These are phyloP conservation scores for Labeo calbasu DNA, from an alignment of 2,797 vertebrate genomes.

Conservation along the genomic window DNA sequence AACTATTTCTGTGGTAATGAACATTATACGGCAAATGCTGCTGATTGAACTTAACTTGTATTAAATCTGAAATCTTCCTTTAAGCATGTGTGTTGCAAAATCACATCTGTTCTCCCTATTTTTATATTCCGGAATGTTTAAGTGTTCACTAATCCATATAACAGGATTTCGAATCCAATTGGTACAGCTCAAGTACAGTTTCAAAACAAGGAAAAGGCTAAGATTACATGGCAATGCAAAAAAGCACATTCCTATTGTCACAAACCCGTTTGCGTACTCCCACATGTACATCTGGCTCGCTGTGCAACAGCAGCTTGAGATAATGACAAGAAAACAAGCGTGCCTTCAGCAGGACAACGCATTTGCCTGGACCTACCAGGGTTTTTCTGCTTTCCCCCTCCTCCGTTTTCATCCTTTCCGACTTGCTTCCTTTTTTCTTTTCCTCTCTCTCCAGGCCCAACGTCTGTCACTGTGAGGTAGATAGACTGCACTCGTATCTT, in stretches of 20 bases:
- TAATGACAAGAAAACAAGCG: slow-evolving; percentile 59
- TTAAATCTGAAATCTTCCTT: background rate
- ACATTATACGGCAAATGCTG: background rate
- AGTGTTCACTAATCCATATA: slow-evolving; percentile 57
- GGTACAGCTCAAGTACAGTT: slow-evolving; percentile 53
- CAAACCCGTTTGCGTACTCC: slow-evolving; percentile 49
- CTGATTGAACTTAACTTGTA: background rate
- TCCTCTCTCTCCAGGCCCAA: slow-evolving; percentile 57
- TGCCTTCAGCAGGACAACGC: slow-evolving; percentile 53
- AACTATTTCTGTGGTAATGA: background rate
- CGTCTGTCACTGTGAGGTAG: slow-evolving; percentile 47
- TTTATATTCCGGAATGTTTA: slow-evolving; percentile 16
- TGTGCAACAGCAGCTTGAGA: slow-evolving; percentile 56
- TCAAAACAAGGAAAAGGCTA: slow-evolving; percentile 49
- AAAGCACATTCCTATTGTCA: slow-evolving; percentile 50
- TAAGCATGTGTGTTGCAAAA: slow-evolving; percentile 36
- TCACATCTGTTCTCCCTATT: slow-evolving; percentile 43
- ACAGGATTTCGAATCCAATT: slow-evolving; percentile 50
- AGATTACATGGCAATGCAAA: slow-evolving; percentile 53
- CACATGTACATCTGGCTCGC: slow-evolving; percentile 56
- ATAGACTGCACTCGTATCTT: slow-evolving; percentile 53
- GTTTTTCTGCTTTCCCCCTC: slow-evolving; percentile 21
- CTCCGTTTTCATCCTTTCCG: slow-evolving; percentile 19
- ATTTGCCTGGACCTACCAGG: slow-evolving; percentile 48
- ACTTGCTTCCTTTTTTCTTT: slow-evolving; percentile 62